phyloP scores from a whole-genome alignment of 1,140 invertebrate genomes.

The Onthophagus taurus region DNA sequence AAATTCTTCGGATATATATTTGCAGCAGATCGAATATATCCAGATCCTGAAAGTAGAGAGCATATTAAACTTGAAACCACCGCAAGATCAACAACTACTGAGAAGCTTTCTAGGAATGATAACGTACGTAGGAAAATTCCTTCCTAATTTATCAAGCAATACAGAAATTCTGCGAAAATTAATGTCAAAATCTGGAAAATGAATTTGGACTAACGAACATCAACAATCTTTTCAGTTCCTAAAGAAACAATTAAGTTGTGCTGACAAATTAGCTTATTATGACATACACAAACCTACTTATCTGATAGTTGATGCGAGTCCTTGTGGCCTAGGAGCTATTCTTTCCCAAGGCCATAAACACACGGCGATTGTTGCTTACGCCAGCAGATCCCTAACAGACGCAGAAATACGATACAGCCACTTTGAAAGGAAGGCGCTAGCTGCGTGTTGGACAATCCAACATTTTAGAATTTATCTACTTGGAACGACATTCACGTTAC shows the following conservation, averaged over 20 bases:
- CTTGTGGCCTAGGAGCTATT: constrained; percentile 5
- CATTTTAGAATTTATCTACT: constrained; percentile 28
- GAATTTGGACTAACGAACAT: background rate
- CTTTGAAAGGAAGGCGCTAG: constrained; percentile 44
- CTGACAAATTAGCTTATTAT: constrained; percentile 8
- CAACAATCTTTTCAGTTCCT: constrained; percentile 6
- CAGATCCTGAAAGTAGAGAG: too few species aligned
- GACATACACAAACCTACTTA: constrained; percentile 3
- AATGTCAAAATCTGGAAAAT: constrained; percentile 1
- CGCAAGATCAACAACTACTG: too few species aligned
- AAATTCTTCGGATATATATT: constrained; percentile 35
- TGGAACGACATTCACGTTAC: constrained; percentile 20
- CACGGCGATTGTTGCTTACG: constrained; percentile 19
- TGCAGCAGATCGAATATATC: constrained; percentile 26
- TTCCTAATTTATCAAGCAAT: constrained; percentile 24
- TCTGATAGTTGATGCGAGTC: constrained; percentile 11
- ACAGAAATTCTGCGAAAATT: constrained; percentile 8
- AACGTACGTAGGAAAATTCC: constrained; percentile 35
- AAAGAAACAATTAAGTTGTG: constrained; percentile 10
- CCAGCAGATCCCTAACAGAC: constrained; percentile 38
- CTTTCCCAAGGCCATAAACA: constrained; percentile 6
- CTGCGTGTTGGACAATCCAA: constrained; percentile 13
- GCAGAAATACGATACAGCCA: constrained; percentile 43
- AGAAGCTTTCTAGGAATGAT: too few species aligned
- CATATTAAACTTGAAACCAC: too few species aligned